Percentiles rank a stretch among this genome's conserved stretches.
Evolutionary conservation across 2,113 vertebrate species (phyloP).

Genomic region (Tyto alba): DNA sequence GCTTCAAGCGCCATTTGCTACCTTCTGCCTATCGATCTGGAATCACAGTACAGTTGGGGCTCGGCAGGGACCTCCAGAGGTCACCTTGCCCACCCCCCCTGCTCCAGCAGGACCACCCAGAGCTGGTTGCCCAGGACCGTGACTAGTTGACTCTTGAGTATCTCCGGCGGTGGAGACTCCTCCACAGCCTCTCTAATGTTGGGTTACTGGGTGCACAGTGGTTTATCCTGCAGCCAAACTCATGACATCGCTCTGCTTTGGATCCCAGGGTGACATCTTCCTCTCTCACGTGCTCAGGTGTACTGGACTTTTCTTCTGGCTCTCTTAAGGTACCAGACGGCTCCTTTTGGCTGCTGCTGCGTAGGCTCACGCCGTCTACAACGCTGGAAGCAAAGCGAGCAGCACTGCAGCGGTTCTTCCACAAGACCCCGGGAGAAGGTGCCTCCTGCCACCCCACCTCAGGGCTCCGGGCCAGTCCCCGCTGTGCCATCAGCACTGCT

Average conservation of each 20-base stretch:
- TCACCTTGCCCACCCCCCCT: not conserved
- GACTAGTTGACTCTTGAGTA: not conserved
- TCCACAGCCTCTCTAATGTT: not conserved
- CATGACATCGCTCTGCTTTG: not conserved
- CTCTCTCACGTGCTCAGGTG: no score
- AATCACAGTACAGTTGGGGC: accelerated
- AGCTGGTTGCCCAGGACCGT: not conserved
- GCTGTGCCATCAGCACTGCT: not conserved
- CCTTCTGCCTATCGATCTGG: no score
- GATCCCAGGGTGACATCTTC: no score
- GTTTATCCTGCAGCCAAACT: not conserved
- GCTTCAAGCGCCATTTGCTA: not conserved
- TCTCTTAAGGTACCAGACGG: no score
- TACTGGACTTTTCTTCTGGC: not conserved
- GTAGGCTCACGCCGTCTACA: not conserved
- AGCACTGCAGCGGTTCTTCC: not conserved
- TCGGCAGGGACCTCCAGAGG: not conserved
- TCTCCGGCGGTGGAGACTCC: not conserved
- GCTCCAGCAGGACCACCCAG: not conserved
- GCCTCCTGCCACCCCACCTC: no score
- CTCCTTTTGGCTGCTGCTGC: not conserved
- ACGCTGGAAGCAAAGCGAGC: not conserved
- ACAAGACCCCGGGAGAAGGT: not conserved
- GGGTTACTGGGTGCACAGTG: no score
- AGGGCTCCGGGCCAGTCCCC: not conserved